Percentiles rank a stretch among this genome's conserved stretches.
Conservation (phyloP, 2,888 invertebrate species). For the Callyntrura guangdongensis region DNA sequence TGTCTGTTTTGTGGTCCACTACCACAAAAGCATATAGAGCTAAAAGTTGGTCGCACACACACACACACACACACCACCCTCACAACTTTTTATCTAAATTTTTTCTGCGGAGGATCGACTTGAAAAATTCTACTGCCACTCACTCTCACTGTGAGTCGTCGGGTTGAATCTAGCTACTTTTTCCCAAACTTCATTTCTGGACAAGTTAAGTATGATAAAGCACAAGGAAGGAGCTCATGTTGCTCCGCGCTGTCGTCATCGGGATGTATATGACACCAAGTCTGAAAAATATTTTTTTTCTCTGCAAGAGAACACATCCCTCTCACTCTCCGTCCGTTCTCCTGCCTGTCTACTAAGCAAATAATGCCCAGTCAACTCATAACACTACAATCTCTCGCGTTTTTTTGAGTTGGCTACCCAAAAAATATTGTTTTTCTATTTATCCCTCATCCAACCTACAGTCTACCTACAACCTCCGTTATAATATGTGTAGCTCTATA, state of each 20-base stretch:
- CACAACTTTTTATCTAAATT: conserved; percentile 17
- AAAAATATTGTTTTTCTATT: conserved; percentile 10
- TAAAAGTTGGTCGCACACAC: background rate
- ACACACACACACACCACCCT: background rate
- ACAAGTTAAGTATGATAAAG: conserved; percentile 47
- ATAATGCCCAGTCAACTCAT: conserved; percentile 11
- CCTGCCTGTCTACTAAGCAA: conserved; percentile 1
- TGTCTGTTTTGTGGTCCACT: background rate
- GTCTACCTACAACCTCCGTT: background rate
- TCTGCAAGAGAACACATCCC: background rate
- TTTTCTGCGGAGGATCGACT: background rate
- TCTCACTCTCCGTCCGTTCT: background rate
- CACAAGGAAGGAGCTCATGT: background rate
- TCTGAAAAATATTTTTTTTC: conserved; percentile 32
- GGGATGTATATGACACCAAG: conserved; percentile 19
- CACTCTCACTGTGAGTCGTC: background rate
- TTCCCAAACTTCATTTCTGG: background rate
- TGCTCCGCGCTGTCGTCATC: background rate
- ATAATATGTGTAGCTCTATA: background rate
- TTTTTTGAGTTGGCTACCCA: background rate
- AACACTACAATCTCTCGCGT: background rate
- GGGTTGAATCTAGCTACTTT: no score
- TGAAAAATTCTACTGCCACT: background rate
- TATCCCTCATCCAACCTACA: background rate
- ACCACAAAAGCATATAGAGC: no score